Evolutionary conservation across 2,113 vertebrate genomes (phyloP).

Genomic region (Salvelinus sp.): DNA sequence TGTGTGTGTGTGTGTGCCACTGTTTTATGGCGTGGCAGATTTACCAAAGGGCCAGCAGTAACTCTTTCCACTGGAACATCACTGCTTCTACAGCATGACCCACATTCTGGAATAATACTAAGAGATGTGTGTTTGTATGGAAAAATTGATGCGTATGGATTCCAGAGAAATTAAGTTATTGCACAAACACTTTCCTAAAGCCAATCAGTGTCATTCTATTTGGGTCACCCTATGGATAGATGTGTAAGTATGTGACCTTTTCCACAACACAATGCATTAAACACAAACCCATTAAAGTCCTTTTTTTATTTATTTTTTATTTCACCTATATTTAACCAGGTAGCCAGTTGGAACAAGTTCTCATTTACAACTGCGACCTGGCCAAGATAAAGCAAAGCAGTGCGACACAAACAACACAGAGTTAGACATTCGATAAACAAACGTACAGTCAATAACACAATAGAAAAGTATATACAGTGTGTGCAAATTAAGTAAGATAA

Average conservation of each 20-base stretch:
- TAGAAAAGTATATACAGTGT: too few relatives aligned
- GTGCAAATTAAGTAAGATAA: too few relatives aligned
- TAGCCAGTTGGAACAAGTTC: too few relatives aligned
- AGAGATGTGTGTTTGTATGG: constrained; percentile 32
- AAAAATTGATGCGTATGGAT: constrained; percentile 21
- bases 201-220: constrained; percentile 23
- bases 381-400: too few relatives aligned
- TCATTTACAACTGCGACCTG: too few relatives aligned
- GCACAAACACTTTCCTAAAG: constrained; percentile 28
- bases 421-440: too few relatives aligned
- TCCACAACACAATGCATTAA: background rate
- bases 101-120: constrained; percentile 31
- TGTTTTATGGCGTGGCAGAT: constrained; percentile 15
- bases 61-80: constrained; percentile 11
- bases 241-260: background rate
- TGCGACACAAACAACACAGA: too few relatives aligned
- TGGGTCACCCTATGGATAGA: constrained; percentile 26
- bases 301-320: too few relatives aligned
- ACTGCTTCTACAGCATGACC: background rate
- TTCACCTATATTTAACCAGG: too few relatives aligned
- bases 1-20: background rate
- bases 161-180: constrained; percentile 33
- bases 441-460: too few relatives aligned
- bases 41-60: background rate
- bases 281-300: background rate